These are phyloP conservation scores for Ptilonorhynchus violaceus DNA, from an alignment of 2,113 vertebrate species.

Conservation along the genomic window DNA sequence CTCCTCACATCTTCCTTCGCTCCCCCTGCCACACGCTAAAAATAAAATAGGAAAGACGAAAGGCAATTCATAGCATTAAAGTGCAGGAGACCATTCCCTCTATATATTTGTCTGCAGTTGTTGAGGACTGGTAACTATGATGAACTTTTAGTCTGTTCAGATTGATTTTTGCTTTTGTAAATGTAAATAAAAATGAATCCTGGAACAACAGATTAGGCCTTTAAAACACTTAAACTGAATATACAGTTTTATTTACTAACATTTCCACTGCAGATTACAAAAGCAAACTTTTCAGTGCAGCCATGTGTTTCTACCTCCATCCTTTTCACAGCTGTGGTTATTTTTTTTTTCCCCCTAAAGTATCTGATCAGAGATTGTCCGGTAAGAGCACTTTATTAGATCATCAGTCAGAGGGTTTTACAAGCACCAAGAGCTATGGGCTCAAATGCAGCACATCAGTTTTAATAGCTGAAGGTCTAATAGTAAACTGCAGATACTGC, in stretches of 20 bases:
- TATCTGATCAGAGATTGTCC: slow-evolving; percentile 85
- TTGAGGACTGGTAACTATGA: not conserved
- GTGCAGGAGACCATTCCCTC: not conserved
- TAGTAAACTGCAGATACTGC: slow-evolving; percentile 83
- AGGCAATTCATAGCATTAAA: not conserved
- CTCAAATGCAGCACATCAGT: slow-evolving; percentile 83
- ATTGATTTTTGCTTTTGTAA: not conserved
- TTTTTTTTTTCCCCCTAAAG: slow-evolving; percentile 58
- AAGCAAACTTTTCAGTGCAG: slow-evolving; percentile 44
- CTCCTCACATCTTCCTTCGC: not conserved
- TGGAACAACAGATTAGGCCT: not conserved
- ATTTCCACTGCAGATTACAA: slow-evolving; percentile 20
- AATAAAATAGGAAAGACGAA: not conserved
- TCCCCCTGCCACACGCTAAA: not conserved
- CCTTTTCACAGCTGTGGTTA: slow-evolving; percentile 25
- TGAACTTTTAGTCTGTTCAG: not conserved
- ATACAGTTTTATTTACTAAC: not conserved
- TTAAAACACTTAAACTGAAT: not conserved
- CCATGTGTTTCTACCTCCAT: not conserved
- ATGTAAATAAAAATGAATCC: not conserved
- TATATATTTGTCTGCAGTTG: not conserved
- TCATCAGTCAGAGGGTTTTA: slow-evolving; percentile 84
- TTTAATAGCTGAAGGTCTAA: slow-evolving; percentile 81
- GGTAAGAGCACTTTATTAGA: slow-evolving; percentile 86
- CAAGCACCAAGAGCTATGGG: slow-evolving; percentile 81